Percentiles rank a stretch among this genome's conserved stretches.
These are phyloP conservation scores for Smittia sp. DNA, from an alignment of 2,888 invertebrate species.

Conservation along the genomic window DNA sequence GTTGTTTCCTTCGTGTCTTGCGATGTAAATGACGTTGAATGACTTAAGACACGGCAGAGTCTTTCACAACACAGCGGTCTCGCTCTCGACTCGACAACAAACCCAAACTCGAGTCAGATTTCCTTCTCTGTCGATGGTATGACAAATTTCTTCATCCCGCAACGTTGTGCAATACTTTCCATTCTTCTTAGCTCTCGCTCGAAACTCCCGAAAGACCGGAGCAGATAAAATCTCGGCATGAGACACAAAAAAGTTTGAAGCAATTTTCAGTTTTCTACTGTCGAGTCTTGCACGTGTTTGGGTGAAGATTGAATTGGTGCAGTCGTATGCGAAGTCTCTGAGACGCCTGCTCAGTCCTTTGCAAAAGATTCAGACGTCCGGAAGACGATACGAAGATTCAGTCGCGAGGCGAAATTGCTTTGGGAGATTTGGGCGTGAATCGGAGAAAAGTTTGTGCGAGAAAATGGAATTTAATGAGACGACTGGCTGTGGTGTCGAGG, in stretches of 20 bases:
- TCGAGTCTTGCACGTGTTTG: neutral
- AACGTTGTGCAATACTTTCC: neutral
- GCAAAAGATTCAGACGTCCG: neutral
- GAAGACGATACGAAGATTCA: neutral
- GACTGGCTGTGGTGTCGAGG: neutral
- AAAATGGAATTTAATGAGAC: neutral
- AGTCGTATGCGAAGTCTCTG: neutral
- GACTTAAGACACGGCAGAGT: too few relatives aligned
- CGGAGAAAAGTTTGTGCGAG: neutral
- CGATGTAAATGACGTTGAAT: too few relatives aligned
- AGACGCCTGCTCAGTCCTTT: constrained; percentile 18
- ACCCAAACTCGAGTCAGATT: neutral
- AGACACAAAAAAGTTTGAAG: constrained; percentile 10
- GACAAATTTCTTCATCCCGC: neutral
- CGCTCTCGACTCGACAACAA: too few relatives aligned
- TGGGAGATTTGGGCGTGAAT: neutral
- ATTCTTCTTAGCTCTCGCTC: neutral
- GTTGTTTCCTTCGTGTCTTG: too few relatives aligned
- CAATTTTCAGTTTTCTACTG: neutral
- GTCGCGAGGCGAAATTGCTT: neutral
- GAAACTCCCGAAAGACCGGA: neutral
- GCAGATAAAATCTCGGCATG: constrained; percentile 34
- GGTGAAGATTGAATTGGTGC: neutral
- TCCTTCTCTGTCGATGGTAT: neutral
- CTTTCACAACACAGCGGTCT: too few relatives aligned